A percentile compares a stretch with the other conserved stretches of the same genome.
Evolutionary conservation across 2,113 vertebrate genomes (phyloP).

Genomic region (Strigops habroptila): DNA sequence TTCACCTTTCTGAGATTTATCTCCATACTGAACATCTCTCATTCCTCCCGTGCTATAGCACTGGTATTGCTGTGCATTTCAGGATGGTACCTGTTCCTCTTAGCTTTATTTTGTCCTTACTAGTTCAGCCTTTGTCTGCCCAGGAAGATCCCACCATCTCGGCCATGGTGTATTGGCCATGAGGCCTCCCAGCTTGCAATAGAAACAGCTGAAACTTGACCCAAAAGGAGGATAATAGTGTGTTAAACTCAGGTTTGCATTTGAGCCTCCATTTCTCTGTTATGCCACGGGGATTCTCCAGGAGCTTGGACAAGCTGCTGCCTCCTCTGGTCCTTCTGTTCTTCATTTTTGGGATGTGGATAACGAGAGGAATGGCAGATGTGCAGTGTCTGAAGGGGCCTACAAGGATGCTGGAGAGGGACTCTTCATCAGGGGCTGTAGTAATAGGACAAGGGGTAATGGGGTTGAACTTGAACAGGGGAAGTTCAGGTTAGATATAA

Average conservation of each 20-base stretch:
- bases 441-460: background rate
- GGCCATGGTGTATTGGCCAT: accelerated
- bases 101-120: background rate
- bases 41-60: accelerated
- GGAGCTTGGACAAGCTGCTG: background rate
- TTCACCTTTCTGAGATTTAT: background rate
- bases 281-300: background rate
- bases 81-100: background rate
- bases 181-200: background rate
- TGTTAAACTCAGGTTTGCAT: background rate
- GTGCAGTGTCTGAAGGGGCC: background rate
- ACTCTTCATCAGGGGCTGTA: background rate
- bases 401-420: background rate
- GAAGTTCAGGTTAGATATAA: background rate
- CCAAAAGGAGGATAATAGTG: background rate
- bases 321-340: background rate
- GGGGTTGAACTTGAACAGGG: background rate
- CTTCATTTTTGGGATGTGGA: accelerated
- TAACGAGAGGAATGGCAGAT: accelerated
- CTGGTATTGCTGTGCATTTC: background rate
- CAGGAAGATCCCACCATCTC: background rate
- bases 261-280: background rate
- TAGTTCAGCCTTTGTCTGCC: background rate
- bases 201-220: background rate
- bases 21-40: background rate